Base-by-base conservation (phyloP, 92 coral and sea anemone species). In the Montipora capitata region DNA sequence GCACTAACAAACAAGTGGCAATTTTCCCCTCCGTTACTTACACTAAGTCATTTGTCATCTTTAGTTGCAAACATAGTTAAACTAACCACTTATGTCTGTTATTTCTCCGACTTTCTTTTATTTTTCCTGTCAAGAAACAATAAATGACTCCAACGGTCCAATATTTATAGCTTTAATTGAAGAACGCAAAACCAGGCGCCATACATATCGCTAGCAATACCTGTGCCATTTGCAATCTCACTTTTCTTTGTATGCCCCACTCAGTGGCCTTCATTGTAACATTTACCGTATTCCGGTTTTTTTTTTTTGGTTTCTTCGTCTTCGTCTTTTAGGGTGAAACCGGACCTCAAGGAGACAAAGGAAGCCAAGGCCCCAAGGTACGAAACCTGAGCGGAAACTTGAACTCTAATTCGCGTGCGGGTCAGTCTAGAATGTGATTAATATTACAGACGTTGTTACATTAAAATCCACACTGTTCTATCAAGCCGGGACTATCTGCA, bases 291-390 rank as follows among this genome's bases (percentile, higher is more conserved):
- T 27, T 27, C 35, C 35, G 35, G 0, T 27, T 27, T 27, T 27
- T 27, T 27, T 20, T 27, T 27, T 27, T 27, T 27, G 35, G 35
- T 27, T 27, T 27, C n/a, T 73, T 18, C 17, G 48, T 73, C 43
- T 71, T 7, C 40, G 16, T 57, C 40, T 20, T 61, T 15, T 59
- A 83, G 87, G 87, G 87, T 41, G 87, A 72, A 40, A 59, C 35
- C n/a, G 87, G 87, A 15, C 45, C 49, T 7, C 75, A 73, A 83
- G 87, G 87, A n/a, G 87, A 83, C 39, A 72, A 83, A 62, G 87
- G 87, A 13, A 73, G 49, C 11, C 87, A 72, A 52, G 87, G 87
- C 61, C 59, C 52, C 14, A 83, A 83, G 87, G 87, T 83, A 83
- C 11, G 3, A 17, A 40, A 56, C 20, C 38, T 72, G 4, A 35